phyloP scores from a whole-genome alignment of 2,797 vertebrate species.

The Sebastes wilsoni region DNA sequence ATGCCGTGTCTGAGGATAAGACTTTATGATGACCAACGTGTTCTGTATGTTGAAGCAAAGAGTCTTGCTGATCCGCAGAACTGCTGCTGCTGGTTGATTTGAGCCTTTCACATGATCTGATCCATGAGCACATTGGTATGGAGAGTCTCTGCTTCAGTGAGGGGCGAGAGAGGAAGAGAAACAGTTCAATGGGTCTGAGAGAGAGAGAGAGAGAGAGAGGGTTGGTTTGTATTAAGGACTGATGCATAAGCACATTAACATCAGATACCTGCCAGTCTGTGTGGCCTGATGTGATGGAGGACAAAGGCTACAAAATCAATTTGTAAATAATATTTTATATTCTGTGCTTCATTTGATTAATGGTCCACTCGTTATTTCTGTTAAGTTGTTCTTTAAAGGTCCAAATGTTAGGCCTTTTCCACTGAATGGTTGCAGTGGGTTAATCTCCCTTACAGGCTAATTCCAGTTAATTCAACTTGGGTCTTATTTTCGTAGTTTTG shows the following conservation, averaged over 20 bases:
- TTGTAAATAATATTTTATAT: background rate
- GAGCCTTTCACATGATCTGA: conserved; percentile 48
- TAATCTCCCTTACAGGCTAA: background rate
- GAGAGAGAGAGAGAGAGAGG: background rate
- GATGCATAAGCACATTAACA: background rate
- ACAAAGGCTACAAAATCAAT: background rate
- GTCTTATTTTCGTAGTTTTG: background rate
- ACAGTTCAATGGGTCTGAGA: background rate
- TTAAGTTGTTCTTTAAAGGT: background rate
- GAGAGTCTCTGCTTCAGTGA: background rate
- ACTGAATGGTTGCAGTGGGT: background rate
- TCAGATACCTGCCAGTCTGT: background rate
- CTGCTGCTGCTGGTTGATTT: conserved; percentile 24
- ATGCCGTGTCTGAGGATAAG: background rate
- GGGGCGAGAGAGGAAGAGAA: conserved; percentile 1
- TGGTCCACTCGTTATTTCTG: background rate
- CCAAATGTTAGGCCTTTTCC: background rate
- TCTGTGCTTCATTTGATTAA: background rate
- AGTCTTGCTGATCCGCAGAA: background rate
- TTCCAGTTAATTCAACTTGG: background rate
- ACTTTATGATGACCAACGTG: conserved; percentile 1
- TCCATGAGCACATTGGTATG: conserved; percentile 58
- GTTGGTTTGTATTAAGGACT: background rate
- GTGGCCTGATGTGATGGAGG: background rate
- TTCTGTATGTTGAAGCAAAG: background rate